Base-by-base conservation (phyloP, 35 echinoderm and acorn worm species). In the Ptychodera flava region DNA sequence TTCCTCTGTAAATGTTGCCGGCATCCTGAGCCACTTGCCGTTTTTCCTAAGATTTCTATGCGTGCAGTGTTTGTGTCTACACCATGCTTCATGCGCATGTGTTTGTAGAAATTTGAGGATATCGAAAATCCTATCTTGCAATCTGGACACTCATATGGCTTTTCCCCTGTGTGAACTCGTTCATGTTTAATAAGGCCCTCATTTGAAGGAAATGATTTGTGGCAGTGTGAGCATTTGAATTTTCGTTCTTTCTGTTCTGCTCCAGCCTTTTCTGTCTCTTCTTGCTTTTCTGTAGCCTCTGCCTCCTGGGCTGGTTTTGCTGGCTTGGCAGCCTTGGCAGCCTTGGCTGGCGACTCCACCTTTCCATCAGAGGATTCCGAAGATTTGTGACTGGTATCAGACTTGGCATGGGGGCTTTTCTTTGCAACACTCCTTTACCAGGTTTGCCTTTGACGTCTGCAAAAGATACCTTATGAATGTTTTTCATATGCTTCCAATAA, bases 111-210 rank as follows among this genome's bases (percentile, higher is more conserved):
- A n/a, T 36, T 79, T 28, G 77, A 78, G 15, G 15, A 6, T 29
- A 31, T 22, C 16, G 77, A 22, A 36, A 64, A 64, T 64, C 45
- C 45, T 64, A 64, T 64, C 6, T 22, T 22, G 45, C 45, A 64
- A 12, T 64, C 45, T 12, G 45, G 6, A 64, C 45, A 64, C 45
- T 64, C 6, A 64, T 64, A 64, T 22, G 45, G 87, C 28, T 35
- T 88, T 30, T 81, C 78, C 12, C 87, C 87, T 0, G 87, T 88
- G 37, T 81, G 87, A 22, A 88, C 37, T 31, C 35, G 35, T 33
- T 80, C 87, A 64, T 88, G 87, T 29, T 80, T 28, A 15, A 29
- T 35, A 1, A 88, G 34, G 1, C 82, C 77, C 2, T 29, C 35
- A 22, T 81, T 88, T 33, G 31, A 88, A 30, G 53, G 34, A 28